Base-by-base conservation (phyloP, 2,113 vertebrate species). In the Procapra przewalskii region DNA sequence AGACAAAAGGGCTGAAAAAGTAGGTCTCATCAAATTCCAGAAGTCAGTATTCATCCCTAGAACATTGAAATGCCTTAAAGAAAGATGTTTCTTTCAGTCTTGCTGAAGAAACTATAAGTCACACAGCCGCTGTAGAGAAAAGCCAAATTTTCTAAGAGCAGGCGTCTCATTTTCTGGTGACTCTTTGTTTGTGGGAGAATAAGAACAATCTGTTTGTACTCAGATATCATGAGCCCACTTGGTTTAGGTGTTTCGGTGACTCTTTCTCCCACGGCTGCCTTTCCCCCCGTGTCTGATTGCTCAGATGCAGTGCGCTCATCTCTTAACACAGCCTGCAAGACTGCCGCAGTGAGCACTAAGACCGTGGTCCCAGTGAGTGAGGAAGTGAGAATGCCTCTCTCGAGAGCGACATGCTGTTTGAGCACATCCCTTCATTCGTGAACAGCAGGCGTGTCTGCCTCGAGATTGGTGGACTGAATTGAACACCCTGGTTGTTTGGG, bases 101-200 rank as follows among this genome's bases (percentile, higher is more conserved):
- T 11, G 8, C 59, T 21, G 80, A 50, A 33, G 57, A 82, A 33
- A 17, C 50, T 62, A 6, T 25, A 19, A 0, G 15, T 23, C 33
- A 55, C 90, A n/a, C 23, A 27, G 31, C 71, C 7, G 3, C 4
- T 6, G 0, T 3, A 29, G 16, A 43, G 80, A 29, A 50, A 60
- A 40, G 4, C 14, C 60, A 21, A 0, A 1, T 77, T 60, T 67
- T n/a, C 60, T 33, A 2, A 25, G 15, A 57, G n/a, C 19, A 0
- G 13, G 16, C 7, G 25, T 8, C 67, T 50, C 2, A 0, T 33
- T 25, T 52, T 75, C 45, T 71, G 84, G 29, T 7, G 8, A 0
- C 33, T 55, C 13, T 59, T 54, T 43, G 27, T 50, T 40, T 1
- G 1, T 21, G 8, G 62, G 54, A 85, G 31, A 48, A 15, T 43